Evolutionary conservation across 2,888 invertebrate species (phyloP), one percentile per base, ranked within the genome.

Genomic region (Nymphalis polychloros): DNA sequence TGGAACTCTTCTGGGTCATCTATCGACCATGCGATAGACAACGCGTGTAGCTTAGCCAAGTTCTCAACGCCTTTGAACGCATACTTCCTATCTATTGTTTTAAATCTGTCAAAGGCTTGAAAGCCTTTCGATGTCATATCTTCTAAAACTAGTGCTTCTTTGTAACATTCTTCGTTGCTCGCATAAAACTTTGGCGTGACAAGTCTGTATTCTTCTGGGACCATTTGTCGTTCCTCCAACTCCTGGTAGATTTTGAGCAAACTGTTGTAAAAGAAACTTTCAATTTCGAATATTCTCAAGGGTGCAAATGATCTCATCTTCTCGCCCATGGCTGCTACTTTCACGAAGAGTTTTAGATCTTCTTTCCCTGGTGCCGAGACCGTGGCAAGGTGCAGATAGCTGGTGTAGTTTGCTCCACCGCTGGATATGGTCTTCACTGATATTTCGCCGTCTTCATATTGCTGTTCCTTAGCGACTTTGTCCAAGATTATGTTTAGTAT

Each of bases 371-470:
- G 68, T 16, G 75, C 76, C 5, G 75, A 73, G 52, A 86, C 66
- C 16, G 72, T 79, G 6, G 76, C 79, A n/a, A 74, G 69, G 63
- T 75, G 81, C 0, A 86, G 68, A 13, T 71, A 72, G 5, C 85
- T 82, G 1, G 83, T 81, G 72, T 81, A 86, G 70, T 85, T 86
- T 0, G 82, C 85, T 1, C 87, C 87, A 1, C 75, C 82, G 5
- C 76, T 81, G 13, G 77, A 77, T 17, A 81, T 73, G 7, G 79
- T 74, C 13, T 75, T 77, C 1, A 84, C 47, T 47, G 74, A 68
- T 8, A 83, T 64, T 19, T 76, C 62, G 53, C 73, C 71, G 20
- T 80, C 67, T 19, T 77, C 64, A 68, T 79, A 81, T 1, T 77
- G 69, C 16, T 79, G 75, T 55, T 81, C 77, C 35, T 47, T 63